Conservation (phyloP, 1,140 invertebrate genomes). For the Tetragnatha versicolor region DNA sequence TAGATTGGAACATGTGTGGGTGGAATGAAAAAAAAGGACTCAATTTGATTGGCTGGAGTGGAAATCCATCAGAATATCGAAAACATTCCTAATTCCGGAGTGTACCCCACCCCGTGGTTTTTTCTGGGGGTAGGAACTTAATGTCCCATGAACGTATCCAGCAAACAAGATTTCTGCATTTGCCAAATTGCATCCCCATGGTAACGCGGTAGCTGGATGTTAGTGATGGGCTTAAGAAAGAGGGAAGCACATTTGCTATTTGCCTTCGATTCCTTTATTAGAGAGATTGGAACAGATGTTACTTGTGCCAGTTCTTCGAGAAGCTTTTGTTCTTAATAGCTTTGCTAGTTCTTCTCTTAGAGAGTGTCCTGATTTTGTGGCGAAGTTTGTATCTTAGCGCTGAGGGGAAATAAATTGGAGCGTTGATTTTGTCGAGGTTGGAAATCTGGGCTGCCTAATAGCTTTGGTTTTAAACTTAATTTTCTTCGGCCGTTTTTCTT, state of each 20-base stretch:
- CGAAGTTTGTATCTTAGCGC: no score
- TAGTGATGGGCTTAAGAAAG: neutral
- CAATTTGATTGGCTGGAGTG: slow-evolving; percentile 5
- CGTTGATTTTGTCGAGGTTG: no score
- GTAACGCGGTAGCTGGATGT: neutral
- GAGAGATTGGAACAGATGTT: slow-evolving; percentile 21
- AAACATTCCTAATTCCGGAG: neutral
- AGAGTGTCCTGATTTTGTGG: no score
- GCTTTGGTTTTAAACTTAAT: no score
- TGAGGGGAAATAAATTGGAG: no score
- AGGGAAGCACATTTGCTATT: neutral
- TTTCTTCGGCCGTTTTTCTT: no score
- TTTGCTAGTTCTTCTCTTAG: no score
- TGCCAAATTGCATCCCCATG: slow-evolving; percentile 40
- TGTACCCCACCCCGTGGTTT: neutral
- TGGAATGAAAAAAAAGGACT: neutral
- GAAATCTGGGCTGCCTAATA: no score
- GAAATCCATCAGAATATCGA: slow-evolving; percentile 27
- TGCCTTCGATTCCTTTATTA: neutral
- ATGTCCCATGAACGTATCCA: slow-evolving; percentile 24
- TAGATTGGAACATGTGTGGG: neutral
- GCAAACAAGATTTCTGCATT: slow-evolving; percentile 48
- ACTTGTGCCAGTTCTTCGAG: neutral
- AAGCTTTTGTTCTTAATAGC: neutral
- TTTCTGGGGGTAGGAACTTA: slow-evolving; percentile 10